These are phyloP conservation scores for Dolichallabes microphthalmus DNA, from an alignment of 2,113 vertebrate species.

Conservation along the genomic window DNA sequence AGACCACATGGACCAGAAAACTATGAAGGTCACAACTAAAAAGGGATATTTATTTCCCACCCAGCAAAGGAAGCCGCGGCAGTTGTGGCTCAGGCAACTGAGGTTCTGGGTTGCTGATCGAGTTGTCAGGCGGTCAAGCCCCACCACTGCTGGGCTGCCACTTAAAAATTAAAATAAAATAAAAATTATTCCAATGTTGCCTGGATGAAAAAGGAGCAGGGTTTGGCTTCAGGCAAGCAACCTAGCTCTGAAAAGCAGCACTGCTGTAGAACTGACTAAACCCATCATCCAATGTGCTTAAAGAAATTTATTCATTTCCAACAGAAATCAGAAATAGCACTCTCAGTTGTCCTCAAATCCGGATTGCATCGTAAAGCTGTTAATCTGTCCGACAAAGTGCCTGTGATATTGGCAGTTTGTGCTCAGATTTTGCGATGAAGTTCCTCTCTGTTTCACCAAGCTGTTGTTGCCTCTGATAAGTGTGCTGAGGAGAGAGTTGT, in stretches of 20 bases:
- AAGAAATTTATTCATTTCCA: background rate
- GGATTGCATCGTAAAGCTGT: slow-evolving; percentile 3
- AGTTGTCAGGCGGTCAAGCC: no score
- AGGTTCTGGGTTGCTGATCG: no score
- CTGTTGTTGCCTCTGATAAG: slow-evolving; percentile 18
- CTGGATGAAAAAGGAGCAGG: no score
- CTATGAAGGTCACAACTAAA: background rate
- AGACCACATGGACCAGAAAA: background rate
- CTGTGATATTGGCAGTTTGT: background rate
- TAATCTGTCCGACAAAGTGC: slow-evolving; percentile 10
- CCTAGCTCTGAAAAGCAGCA: no score
- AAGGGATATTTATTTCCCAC: background rate
- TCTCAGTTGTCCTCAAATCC: background rate
- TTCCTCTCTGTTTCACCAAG: background rate
- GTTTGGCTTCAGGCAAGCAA: no score
- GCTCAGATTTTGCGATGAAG: background rate
- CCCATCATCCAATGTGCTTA: no score
- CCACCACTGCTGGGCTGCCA: no score
- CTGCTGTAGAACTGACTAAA: no score
- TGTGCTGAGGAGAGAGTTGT: slow-evolving; percentile 5
- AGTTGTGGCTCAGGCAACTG: no score
- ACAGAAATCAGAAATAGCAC: background rate
- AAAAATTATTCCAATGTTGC: no score
- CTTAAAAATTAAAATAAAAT: no score
- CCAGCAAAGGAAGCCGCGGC: background rate